Evolutionary conservation across 2,113 vertebrate species (phyloP).

Genomic region (Paraplagusia blochii): DNA sequence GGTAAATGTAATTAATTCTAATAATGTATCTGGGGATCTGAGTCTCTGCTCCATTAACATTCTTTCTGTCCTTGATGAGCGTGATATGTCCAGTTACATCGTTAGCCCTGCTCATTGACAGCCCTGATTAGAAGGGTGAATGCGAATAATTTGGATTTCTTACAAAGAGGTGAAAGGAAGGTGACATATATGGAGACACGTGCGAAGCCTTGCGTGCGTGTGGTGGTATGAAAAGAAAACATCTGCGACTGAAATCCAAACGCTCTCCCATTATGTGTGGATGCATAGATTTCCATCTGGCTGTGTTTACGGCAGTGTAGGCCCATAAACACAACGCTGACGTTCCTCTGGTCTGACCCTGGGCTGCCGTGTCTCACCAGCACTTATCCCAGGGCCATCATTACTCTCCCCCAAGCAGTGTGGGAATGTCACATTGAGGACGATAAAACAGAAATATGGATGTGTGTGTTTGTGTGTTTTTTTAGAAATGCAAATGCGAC

Average conservation of each 20-base stretch:
- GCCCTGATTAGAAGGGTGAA: too few relatives aligned
- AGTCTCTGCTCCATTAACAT: too few relatives aligned
- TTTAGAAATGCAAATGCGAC: slow-evolving; percentile 66
- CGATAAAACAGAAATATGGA: slow-evolving; percentile 73
- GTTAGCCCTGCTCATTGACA: neutral
- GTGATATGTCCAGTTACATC: neutral
- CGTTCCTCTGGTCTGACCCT: slow-evolving; percentile 64
- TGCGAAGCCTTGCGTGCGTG: slow-evolving; percentile 8
- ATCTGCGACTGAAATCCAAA: slow-evolving; percentile 40
- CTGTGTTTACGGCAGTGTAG: slow-evolving; percentile 55
- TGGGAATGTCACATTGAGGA: slow-evolving; percentile 63
- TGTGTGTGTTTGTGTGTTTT: slow-evolving; percentile 55
- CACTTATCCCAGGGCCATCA: slow-evolving; percentile 68
- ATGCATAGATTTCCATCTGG: slow-evolving; percentile 66
- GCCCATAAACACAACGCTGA: slow-evolving; percentile 59
- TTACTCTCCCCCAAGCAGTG: slow-evolving; percentile 67
- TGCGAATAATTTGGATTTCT: too few relatives aligned
- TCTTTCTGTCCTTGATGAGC: too few relatives aligned
- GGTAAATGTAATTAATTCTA: too few relatives aligned
- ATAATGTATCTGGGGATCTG: too few relatives aligned
- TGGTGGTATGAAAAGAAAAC: slow-evolving; percentile 38
- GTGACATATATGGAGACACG: neutral
- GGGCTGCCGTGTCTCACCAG: slow-evolving; percentile 66
- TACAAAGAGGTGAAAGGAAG: neutral
- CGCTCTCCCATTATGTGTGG: slow-evolving; percentile 38